Percentiles rank a stretch among this genome's conserved stretches.
Conservation (phyloP, 2,888 invertebrate genomes). For the Trichogramma dendrolimi region DNA sequence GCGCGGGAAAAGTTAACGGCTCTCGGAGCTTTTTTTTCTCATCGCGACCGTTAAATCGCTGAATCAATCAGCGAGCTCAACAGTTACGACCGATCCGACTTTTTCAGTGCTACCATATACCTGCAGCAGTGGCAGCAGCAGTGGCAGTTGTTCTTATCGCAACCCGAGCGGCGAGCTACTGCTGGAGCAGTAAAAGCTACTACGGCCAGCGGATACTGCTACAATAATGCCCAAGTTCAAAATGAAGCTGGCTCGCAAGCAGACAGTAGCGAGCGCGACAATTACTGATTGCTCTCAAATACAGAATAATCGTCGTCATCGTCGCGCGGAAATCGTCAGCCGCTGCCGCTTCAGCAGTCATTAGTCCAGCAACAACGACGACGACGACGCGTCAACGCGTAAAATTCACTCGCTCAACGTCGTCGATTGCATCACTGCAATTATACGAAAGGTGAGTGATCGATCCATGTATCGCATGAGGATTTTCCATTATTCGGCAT, state of each 20-base stretch:
- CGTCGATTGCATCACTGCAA: no score
- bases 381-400: no score
- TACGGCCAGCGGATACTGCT: conserved; percentile 25
- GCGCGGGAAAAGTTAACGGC: no score
- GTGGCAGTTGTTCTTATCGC: conserved; percentile 15
- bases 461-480: no score
- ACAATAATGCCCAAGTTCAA: conserved; percentile 42
- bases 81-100: no score
- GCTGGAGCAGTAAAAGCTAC: conserved; percentile 36
- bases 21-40: no score
- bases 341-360: neutral
- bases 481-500: no score
- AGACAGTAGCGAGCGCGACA: conserved; percentile 8
- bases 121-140: conserved; percentile 8
- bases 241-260: conserved; percentile 33
- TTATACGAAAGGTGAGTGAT: no score
- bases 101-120: no score
- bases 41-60: no score
- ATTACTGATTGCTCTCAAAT: conserved; percentile 6
- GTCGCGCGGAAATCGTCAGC: conserved; percentile 9
- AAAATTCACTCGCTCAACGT: no score
- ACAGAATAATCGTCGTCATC: conserved; percentile 13
- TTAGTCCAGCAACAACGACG: neutral
- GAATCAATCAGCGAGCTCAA: no score
- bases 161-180: conserved; percentile 16